Evolutionary conservation across 2,113 vertebrate genomes (phyloP).

Genomic region (Collichthys lucidus): DNA sequence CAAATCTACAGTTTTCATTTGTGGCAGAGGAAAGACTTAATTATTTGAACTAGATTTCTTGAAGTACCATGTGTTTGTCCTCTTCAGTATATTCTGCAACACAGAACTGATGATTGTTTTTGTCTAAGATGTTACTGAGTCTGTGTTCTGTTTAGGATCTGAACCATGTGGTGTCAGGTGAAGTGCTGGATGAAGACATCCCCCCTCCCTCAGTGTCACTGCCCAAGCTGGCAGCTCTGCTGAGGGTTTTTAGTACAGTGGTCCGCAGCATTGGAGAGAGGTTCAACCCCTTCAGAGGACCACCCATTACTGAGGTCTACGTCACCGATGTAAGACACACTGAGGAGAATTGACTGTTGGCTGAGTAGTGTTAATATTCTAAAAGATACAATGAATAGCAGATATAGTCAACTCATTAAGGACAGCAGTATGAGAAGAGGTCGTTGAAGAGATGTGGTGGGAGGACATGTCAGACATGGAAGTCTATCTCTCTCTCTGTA

Average conservation of each 20-base stretch:
- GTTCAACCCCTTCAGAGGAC: constrained; percentile 94
- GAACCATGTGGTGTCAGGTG: constrained; percentile 92
- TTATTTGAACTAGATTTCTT: no score
- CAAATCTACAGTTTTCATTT: not conserved
- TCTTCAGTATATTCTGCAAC: not conserved
- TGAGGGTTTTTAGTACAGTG: constrained; percentile 97
- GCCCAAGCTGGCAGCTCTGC: constrained; percentile 95
- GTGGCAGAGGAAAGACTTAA: not conserved
- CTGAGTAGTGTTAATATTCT: not conserved
- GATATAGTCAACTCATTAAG: not conserved
- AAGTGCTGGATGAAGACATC: constrained; percentile 93
- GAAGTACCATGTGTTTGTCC: no score
- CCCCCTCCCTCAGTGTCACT: constrained; percentile 96
- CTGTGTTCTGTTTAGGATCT: constrained; percentile 87
- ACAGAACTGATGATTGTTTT: not conserved
- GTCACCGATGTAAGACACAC: constrained; percentile 90
- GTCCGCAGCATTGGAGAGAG: constrained; percentile 97
- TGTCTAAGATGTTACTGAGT: not conserved
- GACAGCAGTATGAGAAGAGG: not conserved
- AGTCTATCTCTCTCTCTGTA: no score
- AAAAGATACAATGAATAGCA: not conserved
- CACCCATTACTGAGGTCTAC: constrained; percentile 95
- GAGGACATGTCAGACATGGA: not conserved
- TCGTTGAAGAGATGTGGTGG: not conserved
- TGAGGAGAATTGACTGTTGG: not conserved